These are phyloP conservation scores for Oncorhynchus nerka DNA, from an alignment of 2,113 vertebrate genomes.

Conservation along the genomic window DNA sequence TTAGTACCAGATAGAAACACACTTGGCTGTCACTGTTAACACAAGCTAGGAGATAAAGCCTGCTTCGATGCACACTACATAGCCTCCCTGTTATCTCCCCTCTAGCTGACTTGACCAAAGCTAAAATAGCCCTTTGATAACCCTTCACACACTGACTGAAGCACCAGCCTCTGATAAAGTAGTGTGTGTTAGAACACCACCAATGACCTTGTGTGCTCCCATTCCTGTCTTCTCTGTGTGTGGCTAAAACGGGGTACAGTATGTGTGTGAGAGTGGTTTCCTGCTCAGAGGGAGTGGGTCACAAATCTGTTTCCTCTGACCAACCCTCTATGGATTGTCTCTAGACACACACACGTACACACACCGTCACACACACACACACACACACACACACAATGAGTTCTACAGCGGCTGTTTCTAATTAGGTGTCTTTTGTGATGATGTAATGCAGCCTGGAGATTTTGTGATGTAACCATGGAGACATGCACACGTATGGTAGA, in stretches of 20 bases:
- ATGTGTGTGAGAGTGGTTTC: conserved; percentile 29
- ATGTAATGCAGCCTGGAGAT: conserved; percentile 1
- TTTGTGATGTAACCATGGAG: neutral
- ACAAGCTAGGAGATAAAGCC: no score
- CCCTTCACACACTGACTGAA: neutral
- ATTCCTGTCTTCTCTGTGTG: conserved; percentile 50
- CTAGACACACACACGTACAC: neutral
- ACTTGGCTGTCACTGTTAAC: no score
- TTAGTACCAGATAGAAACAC: neutral
- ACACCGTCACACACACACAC: neutral
- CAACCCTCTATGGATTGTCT: conserved; percentile 2
- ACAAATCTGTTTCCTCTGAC: conserved; percentile 29
- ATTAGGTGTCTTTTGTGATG: conserved; percentile 1
- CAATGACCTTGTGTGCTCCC: conserved; percentile 36
- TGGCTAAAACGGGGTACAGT: conserved; percentile 12
- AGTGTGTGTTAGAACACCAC: conserved; percentile 25
- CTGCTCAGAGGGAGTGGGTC: conserved; percentile 35
- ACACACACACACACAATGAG: neutral
- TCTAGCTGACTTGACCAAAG: no score
- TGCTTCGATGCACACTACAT: no score
- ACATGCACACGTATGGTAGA: neutral
- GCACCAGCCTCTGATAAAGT: neutral
- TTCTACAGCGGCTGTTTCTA: neutral
- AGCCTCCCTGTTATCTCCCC: no score
- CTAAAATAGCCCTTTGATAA: no score